phyloP scores from a whole-genome alignment of 2,113 vertebrate species.

The Halcyon malimbica region DNA sequence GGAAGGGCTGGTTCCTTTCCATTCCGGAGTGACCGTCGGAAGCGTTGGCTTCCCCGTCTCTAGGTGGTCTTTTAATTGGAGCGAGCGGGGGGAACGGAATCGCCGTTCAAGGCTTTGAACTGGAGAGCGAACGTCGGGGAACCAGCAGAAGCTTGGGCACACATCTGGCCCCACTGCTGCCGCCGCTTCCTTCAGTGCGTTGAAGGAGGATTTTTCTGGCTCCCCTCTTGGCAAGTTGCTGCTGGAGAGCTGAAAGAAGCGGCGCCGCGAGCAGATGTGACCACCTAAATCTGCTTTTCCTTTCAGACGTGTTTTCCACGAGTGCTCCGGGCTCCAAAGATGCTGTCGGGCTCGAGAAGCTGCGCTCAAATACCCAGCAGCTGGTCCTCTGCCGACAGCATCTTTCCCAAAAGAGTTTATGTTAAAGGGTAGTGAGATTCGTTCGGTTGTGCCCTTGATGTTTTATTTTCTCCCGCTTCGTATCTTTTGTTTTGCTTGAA shows the following conservation, averaged over 20 bases:
- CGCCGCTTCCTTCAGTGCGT: background rate
- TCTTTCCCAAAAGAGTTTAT: no score
- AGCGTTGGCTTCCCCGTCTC: background rate
- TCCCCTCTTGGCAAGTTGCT: accelerated
- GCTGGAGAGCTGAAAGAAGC: background rate
- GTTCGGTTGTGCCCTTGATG: no score
- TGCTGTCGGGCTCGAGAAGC: background rate
- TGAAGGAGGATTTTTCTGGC: background rate
- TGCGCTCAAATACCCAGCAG: background rate
- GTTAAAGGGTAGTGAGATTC: no score
- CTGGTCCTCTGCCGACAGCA: no score
- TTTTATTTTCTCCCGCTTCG: no score
- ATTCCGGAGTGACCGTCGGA: background rate
- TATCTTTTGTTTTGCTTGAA: no score
- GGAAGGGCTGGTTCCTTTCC: accelerated
- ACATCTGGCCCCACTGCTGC: background rate
- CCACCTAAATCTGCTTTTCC: background rate
- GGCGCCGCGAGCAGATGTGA: background rate
- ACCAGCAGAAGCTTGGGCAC: accelerated
- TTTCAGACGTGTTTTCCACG: background rate
- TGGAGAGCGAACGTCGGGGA: background rate
- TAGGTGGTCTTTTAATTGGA: background rate
- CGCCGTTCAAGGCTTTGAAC: background rate
- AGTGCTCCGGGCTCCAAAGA: background rate
- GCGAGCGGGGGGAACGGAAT: background rate